A percentile compares a stretch with the other conserved stretches of the same genome.
phyloP scores from a whole-genome alignment of 1,140 invertebrate species.

The Portunus trituberculatus region DNA sequence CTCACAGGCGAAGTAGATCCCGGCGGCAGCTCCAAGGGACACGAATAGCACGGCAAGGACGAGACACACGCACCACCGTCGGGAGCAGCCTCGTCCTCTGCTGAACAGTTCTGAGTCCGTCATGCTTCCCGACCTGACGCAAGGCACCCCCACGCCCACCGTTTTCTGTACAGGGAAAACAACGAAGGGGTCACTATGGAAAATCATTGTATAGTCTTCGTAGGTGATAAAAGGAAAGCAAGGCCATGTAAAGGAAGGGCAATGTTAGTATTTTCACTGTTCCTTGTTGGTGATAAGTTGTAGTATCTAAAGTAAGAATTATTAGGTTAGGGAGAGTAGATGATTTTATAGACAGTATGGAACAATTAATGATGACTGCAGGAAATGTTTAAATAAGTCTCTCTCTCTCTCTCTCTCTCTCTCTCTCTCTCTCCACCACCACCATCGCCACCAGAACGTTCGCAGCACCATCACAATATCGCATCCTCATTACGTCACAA shows the following conservation, averaged over 20 bases:
- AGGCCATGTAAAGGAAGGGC: neutral
- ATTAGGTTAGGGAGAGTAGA: neutral
- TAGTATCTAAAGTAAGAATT: neutral
- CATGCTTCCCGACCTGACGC: slow-evolving; percentile 75
- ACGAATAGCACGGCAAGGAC: slow-evolving; percentile 90
- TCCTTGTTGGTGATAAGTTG: no score
- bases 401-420: neutral
- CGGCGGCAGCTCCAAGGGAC: slow-evolving; percentile 88
- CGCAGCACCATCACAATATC: no score
- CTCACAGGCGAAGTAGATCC: slow-evolving; percentile 94
- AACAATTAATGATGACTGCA: neutral
- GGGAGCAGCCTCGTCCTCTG: slow-evolving; percentile 67
- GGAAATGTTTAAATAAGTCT: neutral
- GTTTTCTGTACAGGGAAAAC: slow-evolving; percentile 63
- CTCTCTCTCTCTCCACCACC: neutral
- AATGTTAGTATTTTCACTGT: no score
- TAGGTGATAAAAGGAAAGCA: no score
- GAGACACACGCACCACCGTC: slow-evolving; percentile 87
- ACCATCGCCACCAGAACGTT: neutral
- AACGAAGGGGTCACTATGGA: neutral
- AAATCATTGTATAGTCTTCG: no score
- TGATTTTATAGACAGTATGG: neutral
- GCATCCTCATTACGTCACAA: neutral
- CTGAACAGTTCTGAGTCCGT: slow-evolving; percentile 74
- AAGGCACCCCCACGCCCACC: slow-evolving; percentile 75